Percentiles rank a stretch among this genome's conserved stretches.
These are phyloP conservation scores for Bombus waltoni DNA, from an alignment of 1,140 invertebrate species.

Conservation along the genomic window DNA sequence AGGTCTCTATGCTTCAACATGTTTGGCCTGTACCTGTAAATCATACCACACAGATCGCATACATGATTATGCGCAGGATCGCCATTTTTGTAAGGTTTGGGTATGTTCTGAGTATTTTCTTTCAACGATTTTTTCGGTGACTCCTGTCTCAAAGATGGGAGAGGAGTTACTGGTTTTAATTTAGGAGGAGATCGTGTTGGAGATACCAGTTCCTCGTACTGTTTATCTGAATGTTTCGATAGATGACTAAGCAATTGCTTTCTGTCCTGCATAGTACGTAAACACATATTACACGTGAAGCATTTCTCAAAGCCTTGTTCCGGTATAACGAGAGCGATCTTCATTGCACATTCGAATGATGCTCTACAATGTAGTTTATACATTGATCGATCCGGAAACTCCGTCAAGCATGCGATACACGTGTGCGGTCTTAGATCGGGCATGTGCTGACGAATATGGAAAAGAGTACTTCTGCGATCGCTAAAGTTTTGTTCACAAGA, in stretches of 20 bases:
- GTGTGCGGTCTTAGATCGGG: constrained; percentile 78
- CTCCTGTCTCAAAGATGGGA: constrained; percentile 20
- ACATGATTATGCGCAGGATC: constrained; percentile 77
- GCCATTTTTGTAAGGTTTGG: constrained; percentile 75
- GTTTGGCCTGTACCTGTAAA: constrained; percentile 78
- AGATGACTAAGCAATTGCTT: constrained; percentile 77
- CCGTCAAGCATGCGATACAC: constrained; percentile 79
- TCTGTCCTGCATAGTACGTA: constrained; percentile 73
- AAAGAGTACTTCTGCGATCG: constrained; percentile 76
- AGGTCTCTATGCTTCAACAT: constrained; percentile 75
- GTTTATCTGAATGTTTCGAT: constrained; percentile 74
- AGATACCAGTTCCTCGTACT: constrained; percentile 69
- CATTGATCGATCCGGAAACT: constrained; percentile 76
- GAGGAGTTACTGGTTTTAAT: constrained; percentile 60
- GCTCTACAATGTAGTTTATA: constrained; percentile 79
- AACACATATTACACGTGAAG: constrained; percentile 81
- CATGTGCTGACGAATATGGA: constrained; percentile 80
- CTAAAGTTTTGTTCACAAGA: constrained; percentile 73
- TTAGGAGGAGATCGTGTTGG: constrained; percentile 63
- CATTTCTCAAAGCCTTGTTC: constrained; percentile 78
- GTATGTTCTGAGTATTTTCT: not conserved
- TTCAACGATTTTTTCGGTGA: not conserved
- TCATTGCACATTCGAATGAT: constrained; percentile 81
- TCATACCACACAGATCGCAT: constrained; percentile 80
- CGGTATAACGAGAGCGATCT: constrained; percentile 78